Percentiles rank a stretch among this genome's conserved stretches.
phyloP scores from a whole-genome alignment of 2,113 vertebrate genomes.

The Antechinus stuartii region DNA sequence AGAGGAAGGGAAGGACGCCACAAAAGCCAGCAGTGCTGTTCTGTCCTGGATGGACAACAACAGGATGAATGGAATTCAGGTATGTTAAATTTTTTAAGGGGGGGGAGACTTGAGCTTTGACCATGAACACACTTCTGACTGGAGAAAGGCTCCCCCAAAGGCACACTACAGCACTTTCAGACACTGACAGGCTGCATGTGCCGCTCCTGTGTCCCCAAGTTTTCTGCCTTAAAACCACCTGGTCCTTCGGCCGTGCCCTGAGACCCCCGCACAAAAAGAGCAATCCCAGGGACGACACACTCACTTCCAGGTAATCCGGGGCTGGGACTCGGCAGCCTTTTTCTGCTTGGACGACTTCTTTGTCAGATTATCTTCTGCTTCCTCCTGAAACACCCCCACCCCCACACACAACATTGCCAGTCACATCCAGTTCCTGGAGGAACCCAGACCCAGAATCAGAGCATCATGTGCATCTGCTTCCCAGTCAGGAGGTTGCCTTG shows the following conservation, averaged over 20 bases:
- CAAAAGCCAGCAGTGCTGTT: not conserved
- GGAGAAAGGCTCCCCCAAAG: not conserved
- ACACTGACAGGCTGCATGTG: not conserved
- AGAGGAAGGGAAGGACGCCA: not conserved
- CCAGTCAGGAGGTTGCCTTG: not conserved
- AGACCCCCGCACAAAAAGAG: not conserved
- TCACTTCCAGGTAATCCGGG: constrained; percentile 86
- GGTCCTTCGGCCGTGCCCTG: too few relatives aligned
- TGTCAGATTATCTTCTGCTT: constrained; percentile 65
- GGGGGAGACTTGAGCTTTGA: not conserved
- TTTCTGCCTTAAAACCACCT: not conserved
- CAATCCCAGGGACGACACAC: not conserved
- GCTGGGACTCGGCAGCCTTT: not conserved
- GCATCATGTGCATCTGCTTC: not conserved
- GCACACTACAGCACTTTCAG: not conserved
- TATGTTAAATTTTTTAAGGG: not conserved
- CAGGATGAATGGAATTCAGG: not conserved
- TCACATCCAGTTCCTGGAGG: not conserved
- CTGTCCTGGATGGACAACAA: not conserved
- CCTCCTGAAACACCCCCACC: constrained; percentile 75
- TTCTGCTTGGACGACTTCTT: constrained; percentile 42
- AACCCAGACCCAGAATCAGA: not conserved
- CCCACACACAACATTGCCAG: constrained; percentile 16
- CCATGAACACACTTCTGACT: not conserved
- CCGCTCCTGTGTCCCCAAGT: not conserved